Percentiles rank a stretch among this genome's conserved stretches.
phyloP scores from a whole-genome alignment of 2,113 vertebrate genomes.

The Sebastes fasciatus region DNA sequence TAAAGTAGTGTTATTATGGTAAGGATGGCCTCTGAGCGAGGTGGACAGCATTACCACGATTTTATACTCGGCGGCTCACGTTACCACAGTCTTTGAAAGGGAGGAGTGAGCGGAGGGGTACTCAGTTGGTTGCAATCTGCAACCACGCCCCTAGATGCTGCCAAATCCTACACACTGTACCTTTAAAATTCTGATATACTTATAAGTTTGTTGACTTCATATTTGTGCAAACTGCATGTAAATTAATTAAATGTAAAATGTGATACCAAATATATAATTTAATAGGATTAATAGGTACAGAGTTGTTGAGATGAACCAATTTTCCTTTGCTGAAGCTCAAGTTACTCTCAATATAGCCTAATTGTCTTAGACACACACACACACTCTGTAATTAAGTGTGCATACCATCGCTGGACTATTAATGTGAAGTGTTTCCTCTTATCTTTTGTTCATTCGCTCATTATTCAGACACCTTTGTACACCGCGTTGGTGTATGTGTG shows the following conservation, averaged over 20 bases:
- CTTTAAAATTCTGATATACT: neutral
- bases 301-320: neutral
- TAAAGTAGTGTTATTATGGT: too few species aligned
- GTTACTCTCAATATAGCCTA: neutral
- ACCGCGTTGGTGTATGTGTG: slow-evolving; percentile 1
- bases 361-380: neutral
- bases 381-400: slow-evolving; percentile 20
- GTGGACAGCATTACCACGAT: too few species aligned
- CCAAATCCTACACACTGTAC: too few species aligned
- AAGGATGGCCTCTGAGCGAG: too few species aligned
- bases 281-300: neutral
- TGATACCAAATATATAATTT: slow-evolving; percentile 1
- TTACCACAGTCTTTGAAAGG: too few species aligned
- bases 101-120: too few species aligned
- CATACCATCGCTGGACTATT: slow-evolving; percentile 11
- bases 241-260: neutral
- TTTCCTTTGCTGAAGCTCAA: neutral
- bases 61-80: too few species aligned
- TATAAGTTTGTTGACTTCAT: neutral
- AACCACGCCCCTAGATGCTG: too few species aligned
- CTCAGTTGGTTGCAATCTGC: too few species aligned
- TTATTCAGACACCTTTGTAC: slow-evolving; percentile 44
- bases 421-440: slow-evolving; percentile 35
- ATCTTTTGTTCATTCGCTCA: slow-evolving; percentile 36
- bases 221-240: neutral